Conservation (phyloP, 2,888 invertebrate genomes). For the Blastobasis adustella region DNA sequence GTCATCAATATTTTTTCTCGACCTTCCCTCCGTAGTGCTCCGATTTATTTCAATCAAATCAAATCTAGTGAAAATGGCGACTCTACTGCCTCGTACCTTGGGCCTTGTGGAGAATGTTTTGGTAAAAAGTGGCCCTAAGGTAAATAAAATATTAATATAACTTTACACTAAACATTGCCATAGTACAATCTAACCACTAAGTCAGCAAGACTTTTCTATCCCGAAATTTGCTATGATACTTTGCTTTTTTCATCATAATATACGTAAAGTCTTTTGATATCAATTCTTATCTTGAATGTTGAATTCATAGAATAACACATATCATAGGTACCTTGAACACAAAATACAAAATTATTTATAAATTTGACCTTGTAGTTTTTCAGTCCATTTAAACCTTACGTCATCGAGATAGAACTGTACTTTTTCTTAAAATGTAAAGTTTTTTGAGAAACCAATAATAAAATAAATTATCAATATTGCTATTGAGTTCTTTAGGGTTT, state of each 20-base stretch:
- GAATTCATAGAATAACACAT: not conserved
- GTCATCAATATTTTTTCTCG: too few species aligned
- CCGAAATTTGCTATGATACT: too few species aligned
- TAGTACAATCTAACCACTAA: too few species aligned
- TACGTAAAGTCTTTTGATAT: too few species aligned
- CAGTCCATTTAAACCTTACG: conserved; percentile 57
- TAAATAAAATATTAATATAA: conserved; percentile 41
- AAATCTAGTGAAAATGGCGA: conserved; percentile 79
- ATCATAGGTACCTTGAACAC: not conserved
- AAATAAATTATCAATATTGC: too few species aligned
- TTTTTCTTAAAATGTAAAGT: too few species aligned
- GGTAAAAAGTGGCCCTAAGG: conserved; percentile 82
- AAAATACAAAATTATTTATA: conserved; percentile 42
- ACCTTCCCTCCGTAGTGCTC: too few species aligned
- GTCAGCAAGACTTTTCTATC: too few species aligned
- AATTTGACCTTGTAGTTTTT: conserved; percentile 61
- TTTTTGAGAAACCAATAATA: too few species aligned
- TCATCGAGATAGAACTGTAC: conserved; percentile 28
- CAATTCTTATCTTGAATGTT: not conserved
- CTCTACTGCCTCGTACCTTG: conserved; percentile 83
- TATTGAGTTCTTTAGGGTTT: too few species aligned
- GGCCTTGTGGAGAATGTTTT: conserved; percentile 81
- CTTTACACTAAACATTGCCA: not conserved
- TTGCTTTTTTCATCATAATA: too few species aligned
- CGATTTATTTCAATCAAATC: not conserved